Percentiles rank a stretch among this genome's conserved stretches.
These are phyloP conservation scores for Falco biarmicus DNA, from an alignment of 2,797 vertebrate genomes.

Conservation along the genomic window DNA sequence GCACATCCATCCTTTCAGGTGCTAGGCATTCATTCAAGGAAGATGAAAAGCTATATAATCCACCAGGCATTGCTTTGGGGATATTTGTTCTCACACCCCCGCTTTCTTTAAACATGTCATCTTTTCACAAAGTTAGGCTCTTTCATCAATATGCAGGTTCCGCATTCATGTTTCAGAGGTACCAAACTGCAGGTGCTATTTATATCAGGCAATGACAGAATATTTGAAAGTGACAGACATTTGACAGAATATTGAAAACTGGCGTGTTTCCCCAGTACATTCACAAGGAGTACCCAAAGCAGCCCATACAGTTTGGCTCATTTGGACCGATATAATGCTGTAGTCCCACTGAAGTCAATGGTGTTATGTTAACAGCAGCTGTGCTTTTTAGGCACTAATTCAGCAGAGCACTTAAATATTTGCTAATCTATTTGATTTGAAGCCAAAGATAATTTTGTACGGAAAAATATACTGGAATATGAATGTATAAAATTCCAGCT, in stretches of 20 bases:
- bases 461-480: not conserved
- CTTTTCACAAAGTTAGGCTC: not conserved
- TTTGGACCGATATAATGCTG: not conserved
- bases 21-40: not conserved
- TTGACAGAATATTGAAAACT: not conserved
- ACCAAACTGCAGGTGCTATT: not conserved
- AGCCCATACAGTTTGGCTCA: not conserved
- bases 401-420: not conserved
- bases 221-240: not conserved
- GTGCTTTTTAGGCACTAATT: not conserved
- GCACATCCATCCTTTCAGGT: not conserved
- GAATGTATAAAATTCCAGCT: not conserved
- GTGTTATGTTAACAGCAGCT: not conserved
- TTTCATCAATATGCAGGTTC: not conserved
- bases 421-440: not conserved
- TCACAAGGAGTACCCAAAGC: not conserved
- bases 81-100: not conserved
- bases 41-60: not conserved
- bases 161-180: not conserved
- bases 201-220: not conserved
- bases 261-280: not conserved
- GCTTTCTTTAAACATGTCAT: not conserved
- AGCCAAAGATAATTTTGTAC: not conserved
- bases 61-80: not conserved
- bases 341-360: not conserved